Evolutionary conservation across 2,888 invertebrate genomes (phyloP), one percentile per base, ranked within the genome.

Genomic region (Atethmia centrago): DNA sequence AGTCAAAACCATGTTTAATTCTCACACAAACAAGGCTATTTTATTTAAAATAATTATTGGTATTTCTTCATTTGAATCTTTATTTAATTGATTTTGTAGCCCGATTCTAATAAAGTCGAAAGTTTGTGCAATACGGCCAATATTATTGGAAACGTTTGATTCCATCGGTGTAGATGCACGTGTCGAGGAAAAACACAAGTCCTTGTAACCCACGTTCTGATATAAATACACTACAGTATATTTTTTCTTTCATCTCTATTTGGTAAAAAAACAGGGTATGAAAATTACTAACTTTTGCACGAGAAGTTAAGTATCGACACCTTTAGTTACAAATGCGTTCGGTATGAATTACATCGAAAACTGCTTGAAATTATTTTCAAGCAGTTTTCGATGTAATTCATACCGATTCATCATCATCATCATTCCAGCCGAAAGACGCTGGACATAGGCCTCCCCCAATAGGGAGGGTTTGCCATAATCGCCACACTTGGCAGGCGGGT

Each of bases 101-200:
- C 4, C 9, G 8, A 12, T 51, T 45, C 31, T 49, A 49, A 66
- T 66, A 66, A 42, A 49, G 5, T 16, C 0, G 16, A 21, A 53
- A 53, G 16, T 67, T 58, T 4, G 45, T 53, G 45, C 58, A 68
- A 68, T 51, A 58, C 42, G 42, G 19, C 2, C 42, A 67, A 77
- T 77, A 59, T 45, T 77, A 51, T 77, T 12, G 51, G n/a, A 36
- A 42, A n/a, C 3, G 31, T 68, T 51, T 40, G 28, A 69, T 75
- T 69, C 36, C 70, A 36, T 45, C 45, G 51, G 28, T 40, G 45
- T 53, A 19, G 14, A 12, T 45, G 28, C 75, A 75, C 69, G 74
- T 51, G 74, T 51, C n/a, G 2, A 12, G 36, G 69, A 51, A 16
- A 45, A 58, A 58, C 8, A 67, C 21, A 14, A 59, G 25, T n/a